Conservation (phyloP, 2,113 vertebrate species). For the Oncorhynchus mykiss region DNA sequence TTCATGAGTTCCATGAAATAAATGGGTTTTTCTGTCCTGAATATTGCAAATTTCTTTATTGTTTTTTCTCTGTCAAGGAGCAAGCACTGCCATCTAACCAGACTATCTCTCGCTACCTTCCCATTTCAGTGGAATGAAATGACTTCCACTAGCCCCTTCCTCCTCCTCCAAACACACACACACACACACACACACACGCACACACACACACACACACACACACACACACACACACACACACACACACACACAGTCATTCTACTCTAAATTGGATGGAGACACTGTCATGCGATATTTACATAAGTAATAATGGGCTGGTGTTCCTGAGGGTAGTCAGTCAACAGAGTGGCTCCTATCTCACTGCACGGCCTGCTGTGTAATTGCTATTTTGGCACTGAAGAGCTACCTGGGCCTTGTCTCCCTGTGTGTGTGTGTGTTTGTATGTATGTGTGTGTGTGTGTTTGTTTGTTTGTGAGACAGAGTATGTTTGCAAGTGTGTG, state of each 20-base stretch:
- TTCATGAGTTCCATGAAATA: too few relatives aligned
- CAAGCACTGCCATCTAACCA: neutral
- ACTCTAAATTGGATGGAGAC: constrained; percentile 64
- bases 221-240: constrained; percentile 30
- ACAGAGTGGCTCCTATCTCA: constrained; percentile 50
- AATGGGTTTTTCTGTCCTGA: too few relatives aligned
- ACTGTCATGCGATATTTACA: constrained; percentile 65
- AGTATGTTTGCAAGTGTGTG: constrained; percentile 2
- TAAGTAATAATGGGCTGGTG: constrained; percentile 62
- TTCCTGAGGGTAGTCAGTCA: constrained; percentile 43
- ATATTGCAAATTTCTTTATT: neutral
- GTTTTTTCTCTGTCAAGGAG: neutral
- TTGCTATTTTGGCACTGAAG: constrained; percentile 64
- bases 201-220: constrained; percentile 26
- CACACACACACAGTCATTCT: constrained; percentile 37
- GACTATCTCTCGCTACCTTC: constrained; percentile 10
- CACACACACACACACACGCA: constrained; percentile 6
- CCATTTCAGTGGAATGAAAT: constrained; percentile 29
- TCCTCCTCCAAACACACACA: constrained; percentile 9
- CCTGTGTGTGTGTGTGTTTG: constrained; percentile 12
- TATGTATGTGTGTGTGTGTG: constrained; percentile 1
- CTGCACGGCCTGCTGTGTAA: constrained; percentile 49
- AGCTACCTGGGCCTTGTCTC: constrained; percentile 41
- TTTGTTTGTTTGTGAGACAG: neutral
- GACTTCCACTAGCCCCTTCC: constrained; percentile 8